Conservation (phyloP, 1,140 invertebrate species). For the Solen grandis region DNA sequence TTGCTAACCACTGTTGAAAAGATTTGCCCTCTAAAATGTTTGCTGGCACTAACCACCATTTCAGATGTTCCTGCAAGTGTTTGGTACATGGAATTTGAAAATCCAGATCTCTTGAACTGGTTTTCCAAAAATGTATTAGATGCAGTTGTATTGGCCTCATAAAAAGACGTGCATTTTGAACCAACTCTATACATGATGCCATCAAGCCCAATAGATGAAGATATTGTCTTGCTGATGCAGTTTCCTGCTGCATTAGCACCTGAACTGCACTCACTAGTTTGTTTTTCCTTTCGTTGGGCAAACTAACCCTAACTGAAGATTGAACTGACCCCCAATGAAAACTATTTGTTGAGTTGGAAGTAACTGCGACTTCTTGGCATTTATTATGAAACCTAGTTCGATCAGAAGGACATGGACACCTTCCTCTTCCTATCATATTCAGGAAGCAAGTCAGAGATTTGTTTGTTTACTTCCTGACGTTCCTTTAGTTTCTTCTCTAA, state of each 20-base stretch:
- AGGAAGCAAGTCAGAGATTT: constrained; percentile 10
- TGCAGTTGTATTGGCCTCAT: constrained; percentile 27
- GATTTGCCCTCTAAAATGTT: constrained; percentile 14
- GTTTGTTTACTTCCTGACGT: constrained; percentile 9
- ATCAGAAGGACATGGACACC: neutral
- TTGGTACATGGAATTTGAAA: neutral
- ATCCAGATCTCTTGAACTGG: neutral
- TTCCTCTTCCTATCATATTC: neutral
- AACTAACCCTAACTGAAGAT: constrained; percentile 9
- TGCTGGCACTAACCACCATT: constrained; percentile 30
- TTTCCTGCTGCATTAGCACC: too few species aligned
- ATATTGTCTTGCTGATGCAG: neutral
- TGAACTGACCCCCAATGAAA: constrained; percentile 6
- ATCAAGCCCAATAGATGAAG: neutral
- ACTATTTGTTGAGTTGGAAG: constrained; percentile 11
- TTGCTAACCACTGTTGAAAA: neutral
- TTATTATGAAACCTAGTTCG: constrained; percentile 22
- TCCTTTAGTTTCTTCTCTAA: constrained; percentile 13
- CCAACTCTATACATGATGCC: too few species aligned
- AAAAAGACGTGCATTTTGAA: neutral
- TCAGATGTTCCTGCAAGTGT: neutral
- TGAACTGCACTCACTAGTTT: too few species aligned
- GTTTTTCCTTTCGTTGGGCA: neutral
- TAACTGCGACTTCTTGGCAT: constrained; percentile 6
- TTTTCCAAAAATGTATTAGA: constrained; percentile 19